Percentiles rank a stretch among this genome's conserved stretches.
These are phyloP conservation scores for Acrocephalus arundinaceus DNA, from an alignment of 2,113 vertebrate genomes.

Conservation along the genomic window DNA sequence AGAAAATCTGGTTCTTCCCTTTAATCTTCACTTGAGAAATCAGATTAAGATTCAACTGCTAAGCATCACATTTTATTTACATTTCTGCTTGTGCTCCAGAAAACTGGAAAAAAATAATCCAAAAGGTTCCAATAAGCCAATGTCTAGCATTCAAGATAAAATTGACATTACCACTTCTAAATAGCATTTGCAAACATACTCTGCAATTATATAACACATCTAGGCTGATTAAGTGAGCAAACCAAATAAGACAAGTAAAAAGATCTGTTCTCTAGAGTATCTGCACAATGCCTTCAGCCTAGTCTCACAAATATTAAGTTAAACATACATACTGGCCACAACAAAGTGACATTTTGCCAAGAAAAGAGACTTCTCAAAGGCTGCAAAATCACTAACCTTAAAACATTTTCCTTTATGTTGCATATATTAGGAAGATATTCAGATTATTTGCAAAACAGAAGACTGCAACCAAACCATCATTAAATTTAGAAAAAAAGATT, in stretches of 20 bases:
- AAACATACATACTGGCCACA: neutral
- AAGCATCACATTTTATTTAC: neutral
- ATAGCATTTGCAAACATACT: neutral
- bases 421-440: neutral
- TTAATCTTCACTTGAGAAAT: constrained; percentile 34
- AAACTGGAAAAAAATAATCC: neutral
- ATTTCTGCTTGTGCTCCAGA: neutral
- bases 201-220: neutral
- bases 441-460: neutral
- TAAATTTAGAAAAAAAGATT: neutral
- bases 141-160: neutral
- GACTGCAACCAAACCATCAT: neutral
- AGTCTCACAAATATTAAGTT: neutral
- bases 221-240: neutral
- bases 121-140: neutral
- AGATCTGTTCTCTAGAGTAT: neutral
- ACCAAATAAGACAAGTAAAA: neutral
- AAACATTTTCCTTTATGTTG: neutral
- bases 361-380: neutral
- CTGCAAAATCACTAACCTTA: neutral
- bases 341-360: neutral
- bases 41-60: constrained; percentile 25
- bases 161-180: neutral
- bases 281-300: neutral
- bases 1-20: constrained; percentile 1